These are phyloP conservation scores for Propsilocerus akamusi DNA, from an alignment of 1,140 invertebrate genomes.

Conservation along the genomic window DNA sequence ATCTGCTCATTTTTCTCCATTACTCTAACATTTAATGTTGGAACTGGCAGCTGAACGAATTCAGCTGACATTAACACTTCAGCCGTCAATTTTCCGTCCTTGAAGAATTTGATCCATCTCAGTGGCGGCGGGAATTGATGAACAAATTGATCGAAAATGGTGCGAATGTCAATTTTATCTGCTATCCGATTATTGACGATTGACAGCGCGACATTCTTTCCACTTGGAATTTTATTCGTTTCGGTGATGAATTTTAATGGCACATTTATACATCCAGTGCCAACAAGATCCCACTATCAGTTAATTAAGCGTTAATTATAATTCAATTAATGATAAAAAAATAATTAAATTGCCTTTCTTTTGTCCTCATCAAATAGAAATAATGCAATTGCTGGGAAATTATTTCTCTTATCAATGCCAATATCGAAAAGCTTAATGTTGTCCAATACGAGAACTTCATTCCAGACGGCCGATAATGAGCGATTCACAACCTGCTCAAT, in stretches of 20 bases:
- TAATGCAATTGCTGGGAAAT: constrained; percentile 27
- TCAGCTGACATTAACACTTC: constrained; percentile 20
- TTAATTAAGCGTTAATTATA: background rate
- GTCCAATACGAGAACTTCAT: constrained; percentile 32
- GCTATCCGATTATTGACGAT: background rate
- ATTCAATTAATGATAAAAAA: background rate
- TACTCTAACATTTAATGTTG: background rate
- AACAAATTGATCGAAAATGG: constrained; percentile 11
- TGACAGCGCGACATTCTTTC: too few relatives aligned
- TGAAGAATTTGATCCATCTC: constrained; percentile 16
- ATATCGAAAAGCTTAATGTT: constrained; percentile 27
- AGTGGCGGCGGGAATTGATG: constrained; percentile 19
- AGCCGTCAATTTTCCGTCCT: constrained; percentile 13
- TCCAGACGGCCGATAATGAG: constrained; percentile 36
- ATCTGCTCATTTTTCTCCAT: constrained; percentile 10
- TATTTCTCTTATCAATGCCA: constrained; percentile 23
- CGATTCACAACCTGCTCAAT: constrained; percentile 7
- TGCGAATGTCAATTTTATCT: background rate
- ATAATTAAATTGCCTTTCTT: background rate
- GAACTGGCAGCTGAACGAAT: constrained; percentile 10
- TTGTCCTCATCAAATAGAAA: constrained; percentile 23
- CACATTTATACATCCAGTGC: background rate
- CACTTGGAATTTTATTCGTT: too few relatives aligned
- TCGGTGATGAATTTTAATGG: background rate
- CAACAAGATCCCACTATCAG: background rate